phyloP scores from a whole-genome alignment of 2,797 vertebrate species.

The Arrhamphus sclerolepis region DNA sequence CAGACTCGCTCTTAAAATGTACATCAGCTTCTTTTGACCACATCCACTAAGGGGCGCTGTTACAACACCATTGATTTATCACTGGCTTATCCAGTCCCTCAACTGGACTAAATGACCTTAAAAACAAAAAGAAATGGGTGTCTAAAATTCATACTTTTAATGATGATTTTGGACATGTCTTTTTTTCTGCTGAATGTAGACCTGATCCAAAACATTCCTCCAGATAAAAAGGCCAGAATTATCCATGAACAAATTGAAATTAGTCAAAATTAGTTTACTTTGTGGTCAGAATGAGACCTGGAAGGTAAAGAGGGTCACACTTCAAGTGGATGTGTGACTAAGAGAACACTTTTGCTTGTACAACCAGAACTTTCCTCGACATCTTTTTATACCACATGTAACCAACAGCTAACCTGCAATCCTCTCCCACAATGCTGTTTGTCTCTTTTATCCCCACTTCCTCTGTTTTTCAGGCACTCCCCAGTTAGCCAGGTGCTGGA shows the following conservation, averaged over 20 bases:
- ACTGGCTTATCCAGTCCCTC: neutral
- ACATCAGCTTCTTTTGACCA: neutral
- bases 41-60: slow-evolving; percentile 77
- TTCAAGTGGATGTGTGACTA: slow-evolving; percentile 41
- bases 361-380: slow-evolving; percentile 4
- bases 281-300: slow-evolving; percentile 19
- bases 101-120: slow-evolving; percentile 13
- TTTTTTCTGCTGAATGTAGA: slow-evolving; percentile 13
- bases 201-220: slow-evolving; percentile 18
- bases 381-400: slow-evolving; percentile 1
- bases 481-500: slow-evolving; percentile 54
- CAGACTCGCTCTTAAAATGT: neutral
- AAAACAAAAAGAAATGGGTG: slow-evolving; percentile 21
- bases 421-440: slow-evolving; percentile 31
- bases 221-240: slow-evolving; percentile 3
- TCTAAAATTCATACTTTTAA: slow-evolving; percentile 30
- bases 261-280: neutral
- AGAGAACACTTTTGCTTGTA: slow-evolving; percentile 10
- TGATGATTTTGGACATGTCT: slow-evolving; percentile 32
- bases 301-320: slow-evolving; percentile 15
- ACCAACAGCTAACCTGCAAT: slow-evolving; percentile 35
- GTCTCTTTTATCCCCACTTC: slow-evolving; percentile 38
- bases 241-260: slow-evolving; percentile 4
- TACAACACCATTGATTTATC: slow-evolving; percentile 46
- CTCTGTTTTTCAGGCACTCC: slow-evolving; percentile 15